These are phyloP conservation scores for Cheilosia impressa DNA, from an alignment of 2,888 invertebrate species.

Conservation along the genomic window DNA sequence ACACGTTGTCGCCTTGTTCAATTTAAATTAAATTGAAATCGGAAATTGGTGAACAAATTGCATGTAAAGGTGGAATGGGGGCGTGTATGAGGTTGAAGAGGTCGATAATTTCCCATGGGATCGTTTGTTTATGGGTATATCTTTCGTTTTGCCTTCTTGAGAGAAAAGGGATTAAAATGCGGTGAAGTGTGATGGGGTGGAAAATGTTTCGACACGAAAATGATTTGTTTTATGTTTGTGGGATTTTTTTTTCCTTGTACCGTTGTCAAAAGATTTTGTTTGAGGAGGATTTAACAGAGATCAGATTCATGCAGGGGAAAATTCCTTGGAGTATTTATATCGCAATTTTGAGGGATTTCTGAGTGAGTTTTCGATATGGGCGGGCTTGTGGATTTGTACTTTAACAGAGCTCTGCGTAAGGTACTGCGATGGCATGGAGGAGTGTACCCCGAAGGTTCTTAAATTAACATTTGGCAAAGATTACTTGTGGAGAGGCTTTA, in stretches of 20 bases:
- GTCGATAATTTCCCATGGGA: constrained; percentile 70
- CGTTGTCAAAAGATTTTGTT: neutral
- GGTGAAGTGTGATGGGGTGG: constrained; percentile 60
- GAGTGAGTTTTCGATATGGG: neutral
- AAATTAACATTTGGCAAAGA: too few species aligned
- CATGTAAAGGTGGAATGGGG: constrained; percentile 40
- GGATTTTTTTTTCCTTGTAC: neutral
- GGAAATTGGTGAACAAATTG: constrained; percentile 39
- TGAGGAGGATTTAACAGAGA: neutral
- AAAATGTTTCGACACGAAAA: constrained; percentile 66
- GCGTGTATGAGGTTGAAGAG: constrained; percentile 40
- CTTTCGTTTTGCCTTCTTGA: neutral
- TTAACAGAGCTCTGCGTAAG: too few species aligned
- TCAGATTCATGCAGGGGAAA: constrained; percentile 28
- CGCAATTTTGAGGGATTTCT: constrained; percentile 50
- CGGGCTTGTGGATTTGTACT: neutral
- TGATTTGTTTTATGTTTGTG: constrained; percentile 65
- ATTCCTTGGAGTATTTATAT: constrained; percentile 68
- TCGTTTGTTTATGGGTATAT: constrained; percentile 60
- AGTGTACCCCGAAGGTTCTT: too few species aligned
- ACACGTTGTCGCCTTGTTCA: constrained; percentile 35
- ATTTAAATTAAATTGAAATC: constrained; percentile 69
- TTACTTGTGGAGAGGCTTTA: too few species aligned
- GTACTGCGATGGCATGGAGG: too few species aligned
- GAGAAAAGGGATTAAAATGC: constrained; percentile 68